Evolutionary conservation across 2,797 vertebrate genomes (phyloP).

Genomic region (Tragelaphus eurycerus): DNA sequence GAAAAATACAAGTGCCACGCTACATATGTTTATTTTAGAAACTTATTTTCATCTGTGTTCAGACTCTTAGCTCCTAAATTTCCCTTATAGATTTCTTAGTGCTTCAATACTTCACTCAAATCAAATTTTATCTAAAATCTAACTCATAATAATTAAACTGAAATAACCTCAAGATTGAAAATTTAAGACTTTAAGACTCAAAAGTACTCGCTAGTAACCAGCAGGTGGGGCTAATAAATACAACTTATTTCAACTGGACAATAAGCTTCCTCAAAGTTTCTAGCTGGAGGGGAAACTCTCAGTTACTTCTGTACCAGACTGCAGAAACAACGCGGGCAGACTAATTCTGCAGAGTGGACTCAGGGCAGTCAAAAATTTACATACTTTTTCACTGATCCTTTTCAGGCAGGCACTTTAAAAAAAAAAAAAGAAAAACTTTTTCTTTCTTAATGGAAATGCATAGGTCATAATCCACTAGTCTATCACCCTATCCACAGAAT

Average conservation of each 20-base stretch:
- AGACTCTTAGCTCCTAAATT: neutral
- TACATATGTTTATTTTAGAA: neutral
- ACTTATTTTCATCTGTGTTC: neutral
- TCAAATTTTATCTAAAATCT: neutral
- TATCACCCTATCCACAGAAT: neutral
- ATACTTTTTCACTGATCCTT: neutral
- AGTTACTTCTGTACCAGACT: neutral
- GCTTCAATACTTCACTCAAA: neutral
- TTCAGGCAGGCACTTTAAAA: neutral
- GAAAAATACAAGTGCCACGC: neutral
- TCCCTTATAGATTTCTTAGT: conserved; percentile 3
- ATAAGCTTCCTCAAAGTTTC: neutral
- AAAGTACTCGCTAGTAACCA: conserved; percentile 42
- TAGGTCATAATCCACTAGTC: neutral
- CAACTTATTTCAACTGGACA: neutral
- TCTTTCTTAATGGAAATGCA: neutral
- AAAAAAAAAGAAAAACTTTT: neutral
- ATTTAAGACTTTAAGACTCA: neutral
- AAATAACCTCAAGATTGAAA: neutral
- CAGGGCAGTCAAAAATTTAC: neutral
- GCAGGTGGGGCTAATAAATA: conserved; percentile 21
- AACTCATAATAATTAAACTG: neutral
- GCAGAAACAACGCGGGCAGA: neutral
- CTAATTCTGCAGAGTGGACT: neutral
- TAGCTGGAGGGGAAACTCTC: neutral